Percentiles rank a stretch among this genome's conserved stretches.
These are phyloP conservation scores for Florisuga fusca DNA, from an alignment of 2,797 vertebrate species.

Conservation along the genomic window DNA sequence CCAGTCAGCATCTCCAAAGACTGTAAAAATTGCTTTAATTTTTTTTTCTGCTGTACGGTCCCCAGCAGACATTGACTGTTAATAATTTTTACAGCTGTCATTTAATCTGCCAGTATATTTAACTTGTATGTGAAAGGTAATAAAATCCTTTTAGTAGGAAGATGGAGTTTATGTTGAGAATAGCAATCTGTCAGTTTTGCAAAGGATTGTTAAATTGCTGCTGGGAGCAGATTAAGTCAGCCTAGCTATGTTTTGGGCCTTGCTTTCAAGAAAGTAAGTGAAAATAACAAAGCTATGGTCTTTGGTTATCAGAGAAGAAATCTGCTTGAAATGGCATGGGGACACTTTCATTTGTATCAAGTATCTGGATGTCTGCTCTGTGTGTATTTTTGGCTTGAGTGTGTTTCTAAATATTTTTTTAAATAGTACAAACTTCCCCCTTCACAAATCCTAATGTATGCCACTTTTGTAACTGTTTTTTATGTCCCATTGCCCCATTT, in stretches of 20 bases:
- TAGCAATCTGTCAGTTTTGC: constrained; percentile 68
- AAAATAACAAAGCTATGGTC: neutral
- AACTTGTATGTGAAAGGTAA: constrained; percentile 60
- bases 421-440: neutral
- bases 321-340: neutral
- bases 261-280: neutral
- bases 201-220: constrained; percentile 51
- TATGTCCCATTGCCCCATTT: neutral
- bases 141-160: constrained; percentile 73
- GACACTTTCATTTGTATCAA: neutral
- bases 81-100: constrained; percentile 64
- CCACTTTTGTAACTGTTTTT: neutral
- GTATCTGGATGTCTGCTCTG: neutral
- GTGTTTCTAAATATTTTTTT: neutral
- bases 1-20: constrained; percentile 51
- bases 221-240: constrained; percentile 11
- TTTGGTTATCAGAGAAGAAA: neutral
- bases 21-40: constrained; percentile 35
- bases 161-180: constrained; percentile 73
- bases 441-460: neutral
- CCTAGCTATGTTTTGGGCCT: neutral
- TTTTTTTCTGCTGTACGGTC: constrained; percentile 33
- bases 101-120: constrained; percentile 67
- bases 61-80: constrained; percentile 24
- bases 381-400: neutral